Conservation (phyloP, 2,797 vertebrate genomes). For the Syngnathus acus region DNA sequence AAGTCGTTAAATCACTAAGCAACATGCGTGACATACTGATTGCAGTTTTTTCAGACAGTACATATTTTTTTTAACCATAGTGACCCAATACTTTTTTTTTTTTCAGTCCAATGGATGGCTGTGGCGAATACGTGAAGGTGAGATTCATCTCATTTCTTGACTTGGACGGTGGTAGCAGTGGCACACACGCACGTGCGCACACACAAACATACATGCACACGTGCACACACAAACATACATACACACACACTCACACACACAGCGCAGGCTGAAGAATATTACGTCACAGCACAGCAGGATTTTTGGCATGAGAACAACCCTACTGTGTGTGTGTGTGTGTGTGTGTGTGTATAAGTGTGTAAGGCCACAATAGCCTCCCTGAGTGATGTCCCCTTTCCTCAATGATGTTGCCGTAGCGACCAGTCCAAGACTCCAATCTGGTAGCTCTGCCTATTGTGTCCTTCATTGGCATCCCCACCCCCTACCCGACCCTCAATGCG, state of each 20-base stretch:
- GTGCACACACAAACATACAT: background rate
- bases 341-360: background rate
- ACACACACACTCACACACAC: conserved; percentile 2
- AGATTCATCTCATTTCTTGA: background rate
- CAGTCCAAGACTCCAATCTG: conserved; percentile 30
- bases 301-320: conserved; percentile 19
- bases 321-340: background rate
- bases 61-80: background rate
- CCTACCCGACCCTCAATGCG: conserved; percentile 13
- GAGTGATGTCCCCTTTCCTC: conserved; percentile 44
- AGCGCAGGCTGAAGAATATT: background rate
- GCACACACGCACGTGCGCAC: conserved; percentile 1
- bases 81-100: background rate
- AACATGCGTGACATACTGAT: background rate
- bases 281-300: conserved; percentile 7
- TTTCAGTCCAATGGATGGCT: conserved; percentile 43
- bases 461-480: conserved; percentile 1
- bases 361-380: conserved; percentile 21
- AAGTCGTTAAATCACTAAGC: background rate
- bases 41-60: background rate
- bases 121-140: conserved; percentile 66
- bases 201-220: conserved; percentile 8
- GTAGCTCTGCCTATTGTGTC: conserved; percentile 11
- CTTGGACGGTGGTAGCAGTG: conserved; percentile 26
- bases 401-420: conserved; percentile 49